Evolutionary conservation across 2,888 invertebrate genomes (phyloP), one percentile per base, ranked within the genome.

Genomic region (Noctuana brunneofusca): DNA sequence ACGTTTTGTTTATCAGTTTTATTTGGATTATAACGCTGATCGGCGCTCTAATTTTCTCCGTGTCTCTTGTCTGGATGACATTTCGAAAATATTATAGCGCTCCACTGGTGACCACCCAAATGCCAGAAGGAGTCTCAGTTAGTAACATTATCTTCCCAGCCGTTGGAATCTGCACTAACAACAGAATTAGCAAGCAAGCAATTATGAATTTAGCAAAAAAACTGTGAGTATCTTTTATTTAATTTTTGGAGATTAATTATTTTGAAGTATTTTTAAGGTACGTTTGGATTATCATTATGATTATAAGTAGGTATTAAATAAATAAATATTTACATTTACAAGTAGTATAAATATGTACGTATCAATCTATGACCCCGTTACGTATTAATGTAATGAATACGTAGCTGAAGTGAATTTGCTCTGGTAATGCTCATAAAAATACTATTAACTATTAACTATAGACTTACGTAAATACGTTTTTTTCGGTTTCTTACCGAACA

Each of bases 141-240:
- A 84, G 78, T 66, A 79, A 81, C 18, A 90, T 92, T 12, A 85
- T 92, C 60, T 92, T 92, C 64, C 92, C 92, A 20, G 92, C 92
- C 0, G 78, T 92, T 1, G 91, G 92, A 0, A 81, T 92, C 35
- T 92, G 92, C 66, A 79, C 89, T 0, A 89, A 86, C 65, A 92
- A 92, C 71, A 84, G 91, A 59, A 90, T 92, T 20, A 92, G 91
- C 66, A 87, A 80, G 67, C 78, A 77, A 32, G 87, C 89, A 11
- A 81, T 83, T 22, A 76, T 73, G 3, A 75, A 79, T 35, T 76
- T 92, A 5, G 89, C 92, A 0, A 75, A 74, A 22, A 69, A 72
- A 55, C 68, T 92, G 92, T 92, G 77, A 81, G 89, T 79, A 43
- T 41, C 16, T 41, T 41, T 9, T 12, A 32, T 9, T 32, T 32